Percentiles rank a stretch among this genome's conserved stretches.
Conservation (phyloP, 1,140 invertebrate species). For the Bombus breviceps region DNA sequence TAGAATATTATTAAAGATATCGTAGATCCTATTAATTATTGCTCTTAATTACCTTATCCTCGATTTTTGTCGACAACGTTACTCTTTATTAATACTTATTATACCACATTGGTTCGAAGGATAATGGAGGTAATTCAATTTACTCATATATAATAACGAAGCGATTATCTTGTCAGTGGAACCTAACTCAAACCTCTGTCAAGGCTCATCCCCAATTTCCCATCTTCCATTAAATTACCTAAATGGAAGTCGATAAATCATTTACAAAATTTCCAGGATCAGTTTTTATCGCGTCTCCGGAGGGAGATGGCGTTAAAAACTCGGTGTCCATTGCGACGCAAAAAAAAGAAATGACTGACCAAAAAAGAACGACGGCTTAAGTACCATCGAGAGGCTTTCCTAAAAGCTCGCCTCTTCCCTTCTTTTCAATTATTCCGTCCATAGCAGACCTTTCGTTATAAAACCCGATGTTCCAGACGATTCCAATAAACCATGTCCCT, state of each 20-base stretch:
- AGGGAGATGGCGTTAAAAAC: not conserved
- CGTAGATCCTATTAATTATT: not conserved
- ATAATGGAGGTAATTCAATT: not conserved
- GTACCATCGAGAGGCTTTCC: conserved; percentile 13
- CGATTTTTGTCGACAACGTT: not conserved
- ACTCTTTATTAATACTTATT: not conserved
- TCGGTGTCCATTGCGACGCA: not conserved
- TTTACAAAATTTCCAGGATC: conserved; percentile 13
- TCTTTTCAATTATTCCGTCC: conserved; percentile 34
- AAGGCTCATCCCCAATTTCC: not conserved
- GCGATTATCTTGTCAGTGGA: not conserved
- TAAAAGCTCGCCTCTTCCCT: not conserved
- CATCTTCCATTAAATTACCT: not conserved
- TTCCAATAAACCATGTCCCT: not conserved
- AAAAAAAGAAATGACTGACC: not conserved
- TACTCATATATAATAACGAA: not conserved
- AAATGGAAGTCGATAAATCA: conserved; percentile 2
- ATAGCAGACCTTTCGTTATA: not conserved
- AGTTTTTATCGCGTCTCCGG: not conserved
- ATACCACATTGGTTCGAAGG: not conserved
- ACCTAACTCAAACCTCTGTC: not conserved
- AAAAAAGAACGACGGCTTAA: conserved; percentile 17
- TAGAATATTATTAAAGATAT: not conserved
- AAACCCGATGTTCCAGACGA: not conserved
- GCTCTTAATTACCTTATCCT: not conserved